Evolutionary conservation across 2,797 vertebrate genomes (phyloP).

Genomic region (Mallotus villosus): DNA sequence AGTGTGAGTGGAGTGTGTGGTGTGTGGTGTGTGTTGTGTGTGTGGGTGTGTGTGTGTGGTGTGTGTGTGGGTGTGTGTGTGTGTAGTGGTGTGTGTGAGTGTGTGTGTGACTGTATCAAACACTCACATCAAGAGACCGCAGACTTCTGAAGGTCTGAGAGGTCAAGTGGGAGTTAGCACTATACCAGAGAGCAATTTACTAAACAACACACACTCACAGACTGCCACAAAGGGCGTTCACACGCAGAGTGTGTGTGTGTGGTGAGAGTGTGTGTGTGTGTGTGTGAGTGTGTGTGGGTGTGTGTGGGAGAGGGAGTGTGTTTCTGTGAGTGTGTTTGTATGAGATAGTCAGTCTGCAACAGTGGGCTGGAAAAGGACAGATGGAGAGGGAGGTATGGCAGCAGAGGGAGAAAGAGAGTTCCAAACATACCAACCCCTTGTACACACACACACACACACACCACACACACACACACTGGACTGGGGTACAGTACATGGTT

Average conservation of each 20-base stretch:
- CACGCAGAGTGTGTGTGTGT: background rate
- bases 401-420: background rate
- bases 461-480: constrained; percentile 1
- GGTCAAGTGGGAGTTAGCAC: constrained; percentile 3
- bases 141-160: background rate
- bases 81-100: too few relatives aligned
- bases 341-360: background rate
- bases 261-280: background rate
- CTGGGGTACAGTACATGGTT: constrained; percentile 44
- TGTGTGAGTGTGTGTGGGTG: background rate
- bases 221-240: background rate
- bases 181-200: background rate
- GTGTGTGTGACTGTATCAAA: background rate
- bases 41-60: constrained; percentile 1
- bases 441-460: constrained; percentile 1
- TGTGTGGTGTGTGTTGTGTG: constrained; percentile 13
- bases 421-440: constrained; percentile 5
- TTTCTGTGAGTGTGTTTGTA: too few relatives aligned
- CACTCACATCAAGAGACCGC: background rate
- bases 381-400: constrained; percentile 19
- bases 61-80: too few relatives aligned
- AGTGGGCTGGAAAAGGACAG: constrained; percentile 7
- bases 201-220: background rate
- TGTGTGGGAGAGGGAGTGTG: background rate
- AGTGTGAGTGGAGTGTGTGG: constrained; percentile 8